Conservation (phyloP, 2,113 vertebrate species). For the Podilymbus podiceps region DNA sequence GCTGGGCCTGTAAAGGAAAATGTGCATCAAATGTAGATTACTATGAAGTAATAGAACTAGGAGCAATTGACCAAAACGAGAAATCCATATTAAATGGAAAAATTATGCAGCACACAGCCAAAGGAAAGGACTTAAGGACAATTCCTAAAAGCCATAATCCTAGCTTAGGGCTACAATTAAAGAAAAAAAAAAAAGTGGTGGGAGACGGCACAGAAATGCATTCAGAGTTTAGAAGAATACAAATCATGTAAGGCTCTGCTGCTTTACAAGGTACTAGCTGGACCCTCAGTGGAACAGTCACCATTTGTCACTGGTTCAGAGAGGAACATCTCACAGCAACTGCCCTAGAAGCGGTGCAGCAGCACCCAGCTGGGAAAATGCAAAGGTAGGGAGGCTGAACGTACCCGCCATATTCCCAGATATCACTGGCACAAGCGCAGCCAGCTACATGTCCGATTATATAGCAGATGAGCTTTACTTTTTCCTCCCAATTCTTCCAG, state of each 20-base stretch:
- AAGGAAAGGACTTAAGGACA: conserved; percentile 7
- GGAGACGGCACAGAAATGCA: not conserved
- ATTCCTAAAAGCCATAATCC: not conserved
- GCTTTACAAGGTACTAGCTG: not conserved
- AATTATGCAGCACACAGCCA: conserved; percentile 19
- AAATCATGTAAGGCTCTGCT: not conserved
- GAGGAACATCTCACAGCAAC: not conserved
- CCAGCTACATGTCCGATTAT: not conserved
- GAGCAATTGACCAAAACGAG: conserved; percentile 39
- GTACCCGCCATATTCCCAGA: rapidly evolving
- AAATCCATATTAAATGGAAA: conserved; percentile 47
- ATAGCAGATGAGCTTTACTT: not conserved
- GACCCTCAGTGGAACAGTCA: not conserved
- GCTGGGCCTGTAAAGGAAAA: not conserved
- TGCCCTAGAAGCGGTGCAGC: not conserved
- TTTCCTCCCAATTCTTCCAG: not conserved
- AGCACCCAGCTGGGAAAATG: not conserved
- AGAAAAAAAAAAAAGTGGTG: not conserved
- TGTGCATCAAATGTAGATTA: conserved; percentile 9
- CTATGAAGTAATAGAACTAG: not conserved
- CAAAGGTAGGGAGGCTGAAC: not conserved
- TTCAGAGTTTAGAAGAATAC: not conserved
- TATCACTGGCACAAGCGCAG: not conserved
- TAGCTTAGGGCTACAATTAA: not conserved
- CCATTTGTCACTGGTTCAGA: not conserved